Evolutionary conservation across 2,888 invertebrate species (phyloP), one percentile per base, ranked within the genome.

Genomic region (Apomyelois bistriatella): DNA sequence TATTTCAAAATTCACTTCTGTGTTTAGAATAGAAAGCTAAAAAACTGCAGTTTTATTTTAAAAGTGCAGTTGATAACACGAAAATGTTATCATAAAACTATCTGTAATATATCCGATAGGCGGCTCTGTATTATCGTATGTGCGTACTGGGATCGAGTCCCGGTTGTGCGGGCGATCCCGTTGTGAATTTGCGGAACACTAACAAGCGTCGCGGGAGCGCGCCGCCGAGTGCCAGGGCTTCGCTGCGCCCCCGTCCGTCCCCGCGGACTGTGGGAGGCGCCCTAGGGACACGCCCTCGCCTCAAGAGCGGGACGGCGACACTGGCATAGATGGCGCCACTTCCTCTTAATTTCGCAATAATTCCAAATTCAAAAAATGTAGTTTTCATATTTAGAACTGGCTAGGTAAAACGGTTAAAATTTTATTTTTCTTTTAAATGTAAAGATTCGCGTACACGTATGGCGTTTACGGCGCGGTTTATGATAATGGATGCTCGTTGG

Each of bases 201-300:
- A 89, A 90, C 89, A 89, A 87, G 90, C 87, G 88, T 85, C 88
- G 85, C 87, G 88, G 89, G 89, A 88, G 82, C 81, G 77, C 82
- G 78, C 72, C 82, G 82, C 84, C 74, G 82, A 86, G 87, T 85
- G 85, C 90, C 82, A 82, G 78, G 83, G 88, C 89, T 83, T 82
- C 86, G 79, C 84, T 82, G 90, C 84, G 87, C 87, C 87, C 84
- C 85, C 86, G 85, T 80, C 87, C 82, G 82, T 85, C 87, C 87
- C 86, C 85, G 87, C 87, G 85, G 85, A 82, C 86, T 83, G 85
- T 77, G 87, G 87, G 88, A 84, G 85, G 85, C 76, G 85, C 89
- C 86, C 87, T 73, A 68, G 87, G 88, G 87, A 87, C 90, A 91
- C 91, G 90, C 91, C 91, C 91, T 90, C 90, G 87, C 85, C 88